These are phyloP conservation scores for Nasonia longicornis DNA, from an alignment of 1,140 invertebrate species.

Conservation along the genomic window DNA sequence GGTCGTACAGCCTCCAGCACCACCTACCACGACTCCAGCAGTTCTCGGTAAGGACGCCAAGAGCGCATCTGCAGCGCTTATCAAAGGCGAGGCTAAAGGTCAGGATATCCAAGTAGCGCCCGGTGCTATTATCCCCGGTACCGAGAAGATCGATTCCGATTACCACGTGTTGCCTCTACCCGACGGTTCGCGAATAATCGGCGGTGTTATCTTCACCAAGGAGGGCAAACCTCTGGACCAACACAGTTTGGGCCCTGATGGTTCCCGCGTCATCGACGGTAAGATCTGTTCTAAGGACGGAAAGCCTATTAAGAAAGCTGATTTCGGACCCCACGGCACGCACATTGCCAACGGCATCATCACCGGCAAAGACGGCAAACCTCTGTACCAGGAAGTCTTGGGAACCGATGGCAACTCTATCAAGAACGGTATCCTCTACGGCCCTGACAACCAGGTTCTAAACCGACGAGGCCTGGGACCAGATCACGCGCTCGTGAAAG, in stretches of 20 bases:
- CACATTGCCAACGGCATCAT: conserved; percentile 60
- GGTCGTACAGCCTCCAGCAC: conserved; percentile 44
- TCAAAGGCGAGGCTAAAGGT: conserved; percentile 53
- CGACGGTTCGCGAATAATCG: conserved; percentile 59
- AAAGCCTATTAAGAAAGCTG: conserved; percentile 60
- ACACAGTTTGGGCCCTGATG: conserved; percentile 57
- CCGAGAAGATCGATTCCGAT: conserved; percentile 52
- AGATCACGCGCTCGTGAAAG: conserved; percentile 57
- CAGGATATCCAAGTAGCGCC: conserved; percentile 27
- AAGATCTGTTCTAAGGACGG: conserved; percentile 61
- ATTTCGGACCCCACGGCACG: conserved; percentile 62
- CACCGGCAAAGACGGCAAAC: conserved; percentile 65
- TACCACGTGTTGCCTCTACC: conserved; percentile 62
- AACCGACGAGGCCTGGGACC: conserved; percentile 58
- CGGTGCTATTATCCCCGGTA: conserved; percentile 35
- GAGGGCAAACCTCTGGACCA: conserved; percentile 64
- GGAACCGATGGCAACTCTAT: conserved; percentile 61
- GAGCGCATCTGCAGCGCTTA: conserved; percentile 54
- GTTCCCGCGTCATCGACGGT: conserved; percentile 59
- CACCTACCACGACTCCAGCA: conserved; percentile 29
- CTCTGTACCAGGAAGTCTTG: conserved; percentile 59
- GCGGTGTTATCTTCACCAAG: conserved; percentile 60
- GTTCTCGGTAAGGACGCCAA: conserved; percentile 51
- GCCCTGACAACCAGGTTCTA: conserved; percentile 51
- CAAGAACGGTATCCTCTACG: conserved; percentile 60